Evolutionary conservation across 2,888 invertebrate genomes (phyloP).

Genomic region (Lathronympha strigana): DNA sequence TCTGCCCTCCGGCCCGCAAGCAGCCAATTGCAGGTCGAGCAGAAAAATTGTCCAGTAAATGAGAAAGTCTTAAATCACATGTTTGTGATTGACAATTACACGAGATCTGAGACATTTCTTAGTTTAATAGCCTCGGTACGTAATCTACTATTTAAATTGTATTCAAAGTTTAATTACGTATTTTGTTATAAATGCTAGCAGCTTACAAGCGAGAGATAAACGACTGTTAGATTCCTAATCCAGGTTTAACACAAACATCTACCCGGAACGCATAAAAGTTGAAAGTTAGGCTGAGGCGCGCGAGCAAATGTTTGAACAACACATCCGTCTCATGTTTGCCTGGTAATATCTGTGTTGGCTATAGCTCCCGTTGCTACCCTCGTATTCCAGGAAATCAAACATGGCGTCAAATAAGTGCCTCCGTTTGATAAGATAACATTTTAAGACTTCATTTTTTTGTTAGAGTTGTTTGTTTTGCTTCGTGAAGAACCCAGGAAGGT

Average conservation of each 20-base stretch:
- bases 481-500: no score
- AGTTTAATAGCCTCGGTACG: no score
- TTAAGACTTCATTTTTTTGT: conserved; percentile 28
- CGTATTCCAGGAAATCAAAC: conserved; percentile 50
- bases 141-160: no score
- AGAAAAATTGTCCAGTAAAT: no score
- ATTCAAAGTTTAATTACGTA: no score
- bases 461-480: conserved; percentile 16
- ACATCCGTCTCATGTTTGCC: conserved; percentile 64
- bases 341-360: conserved; percentile 57
- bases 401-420: conserved; percentile 38
- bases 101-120: no score
- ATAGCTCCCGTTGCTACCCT: conserved; percentile 57
- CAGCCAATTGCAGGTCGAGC: no score
- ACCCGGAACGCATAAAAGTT: conserved; percentile 64
- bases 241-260: conserved; percentile 43
- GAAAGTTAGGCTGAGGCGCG: conserved; percentile 54
- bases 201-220: conserved; percentile 18
- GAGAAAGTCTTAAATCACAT: no score
- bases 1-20: no score
- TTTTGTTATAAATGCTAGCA: background rate
- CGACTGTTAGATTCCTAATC: conserved; percentile 35
- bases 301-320: conserved; percentile 65
- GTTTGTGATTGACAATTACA: no score
- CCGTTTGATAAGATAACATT: conserved; percentile 41